These are phyloP conservation scores for Metellina segmentata DNA, from an alignment of 2,888 invertebrate genomes.

Conservation along the genomic window DNA sequence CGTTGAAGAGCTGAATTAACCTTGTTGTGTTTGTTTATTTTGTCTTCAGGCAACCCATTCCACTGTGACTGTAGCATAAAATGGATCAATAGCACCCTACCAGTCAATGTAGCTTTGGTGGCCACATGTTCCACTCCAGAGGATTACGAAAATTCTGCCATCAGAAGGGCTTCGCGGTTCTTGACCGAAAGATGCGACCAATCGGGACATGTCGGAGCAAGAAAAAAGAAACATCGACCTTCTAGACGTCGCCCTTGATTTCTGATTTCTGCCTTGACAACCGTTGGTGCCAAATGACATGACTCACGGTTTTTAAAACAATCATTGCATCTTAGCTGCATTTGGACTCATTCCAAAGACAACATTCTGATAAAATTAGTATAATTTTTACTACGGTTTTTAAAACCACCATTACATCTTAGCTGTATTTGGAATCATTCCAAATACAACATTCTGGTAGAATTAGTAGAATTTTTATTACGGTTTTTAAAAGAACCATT, in stretches of 20 bases:
- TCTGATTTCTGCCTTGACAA: background rate
- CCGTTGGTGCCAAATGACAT: no score
- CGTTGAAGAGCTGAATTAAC: background rate
- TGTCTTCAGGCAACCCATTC: slow-evolving; percentile 37
- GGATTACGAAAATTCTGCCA: slow-evolving; percentile 16
- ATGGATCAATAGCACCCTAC: slow-evolving; percentile 61
- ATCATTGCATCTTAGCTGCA: no score
- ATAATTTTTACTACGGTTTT: no score
- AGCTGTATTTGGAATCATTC: no score
- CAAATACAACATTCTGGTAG: no score
- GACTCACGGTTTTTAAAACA: no score
- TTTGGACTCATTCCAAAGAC: no score
- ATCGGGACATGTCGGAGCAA: slow-evolving; percentile 32
- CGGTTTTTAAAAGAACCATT: no score
- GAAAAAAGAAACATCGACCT: background rate
- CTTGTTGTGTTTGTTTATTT: background rate
- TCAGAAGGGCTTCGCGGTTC: slow-evolving; percentile 46
- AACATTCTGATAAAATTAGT: no score
- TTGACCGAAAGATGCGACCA: slow-evolving; percentile 47
- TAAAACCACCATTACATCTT: no score
- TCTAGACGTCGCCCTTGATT: background rate
- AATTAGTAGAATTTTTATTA: no score
- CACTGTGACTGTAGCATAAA: slow-evolving; percentile 58
- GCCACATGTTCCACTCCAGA: slow-evolving; percentile 52
- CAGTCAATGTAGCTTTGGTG: background rate